Evolutionary conservation across 2,797 vertebrate species (phyloP), one percentile per base, ranked within the genome.

Genomic region (Caiman crocodilus): DNA sequence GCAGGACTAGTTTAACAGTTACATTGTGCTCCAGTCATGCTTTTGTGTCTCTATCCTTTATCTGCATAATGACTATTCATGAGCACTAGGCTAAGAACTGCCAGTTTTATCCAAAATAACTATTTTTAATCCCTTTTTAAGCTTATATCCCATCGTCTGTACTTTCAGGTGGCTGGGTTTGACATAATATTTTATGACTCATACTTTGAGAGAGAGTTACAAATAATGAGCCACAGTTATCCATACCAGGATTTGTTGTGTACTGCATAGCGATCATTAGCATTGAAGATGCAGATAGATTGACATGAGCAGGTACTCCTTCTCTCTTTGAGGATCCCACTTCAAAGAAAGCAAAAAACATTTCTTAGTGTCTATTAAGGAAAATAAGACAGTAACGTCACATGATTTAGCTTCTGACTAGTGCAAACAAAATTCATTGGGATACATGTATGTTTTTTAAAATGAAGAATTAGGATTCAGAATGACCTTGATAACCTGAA

Each of bases 191-290:
- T 93, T 90, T 13, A 30, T 8, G 58, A 80, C 14, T 89, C 28
- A 65, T 1, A 56, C n/a, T 58, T 91, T 86, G 11, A 79, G 5
- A 84, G 67, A 84, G 82, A 5, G 16, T 80, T 9, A 79, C 9
- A 25, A 3, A 3, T 7, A 32, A 10, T 77, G 9, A 35, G 42
- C 32, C 42, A 50, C 6, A 12, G 73, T 78, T 57, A 71, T 56
- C 79, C 97, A 87, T 98, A 99, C 99, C 99, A 92, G 99, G 99
- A 95, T 99, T 99, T 84, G 99, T 98, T 16, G 99, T 99, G 96
- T 99, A 99, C 97, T 99, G 99, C 99, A 99, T 99, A 93, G 99
- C 99, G 94, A 99, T 99, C 99, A 99, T 99, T 76, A 99, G 98
- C 99, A 99, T 99, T 80, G 99, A 99, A 28, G 99, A 99, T 23